Evolutionary conservation across 2,888 invertebrate species (phyloP).

Genomic region (Diplazon laetatorius): DNA sequence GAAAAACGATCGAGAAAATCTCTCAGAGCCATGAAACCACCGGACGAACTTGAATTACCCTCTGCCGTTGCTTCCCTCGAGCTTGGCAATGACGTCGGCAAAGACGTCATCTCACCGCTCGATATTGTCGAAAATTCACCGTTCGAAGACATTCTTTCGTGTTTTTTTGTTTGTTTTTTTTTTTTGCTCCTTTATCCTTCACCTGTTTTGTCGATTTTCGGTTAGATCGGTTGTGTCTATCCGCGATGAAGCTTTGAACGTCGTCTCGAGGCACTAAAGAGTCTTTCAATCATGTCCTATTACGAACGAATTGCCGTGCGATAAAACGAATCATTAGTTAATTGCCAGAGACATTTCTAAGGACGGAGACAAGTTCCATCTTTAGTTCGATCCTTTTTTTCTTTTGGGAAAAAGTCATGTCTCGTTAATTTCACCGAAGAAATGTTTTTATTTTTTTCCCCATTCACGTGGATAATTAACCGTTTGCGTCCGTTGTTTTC

Average conservation of each 20-base stretch:
- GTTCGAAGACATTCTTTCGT: slow-evolving; percentile 77
- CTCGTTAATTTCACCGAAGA: slow-evolving; percentile 26
- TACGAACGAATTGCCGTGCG: background rate
- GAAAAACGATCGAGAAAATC: slow-evolving; percentile 82
- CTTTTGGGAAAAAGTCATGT: background rate
- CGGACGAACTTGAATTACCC: slow-evolving; percentile 76
- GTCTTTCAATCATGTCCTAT: slow-evolving; percentile 55
- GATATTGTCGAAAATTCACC: slow-evolving; percentile 80
- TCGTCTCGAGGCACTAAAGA: slow-evolving; percentile 61
- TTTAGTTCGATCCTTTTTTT: slow-evolving; percentile 1
- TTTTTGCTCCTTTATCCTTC: background rate
- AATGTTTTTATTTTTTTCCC: slow-evolving; percentile 15
- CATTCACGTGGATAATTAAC: slow-evolving; percentile 1
- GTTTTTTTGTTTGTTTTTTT: slow-evolving; percentile 63
- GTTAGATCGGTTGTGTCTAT: background rate
- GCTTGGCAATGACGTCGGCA: slow-evolving; percentile 78
- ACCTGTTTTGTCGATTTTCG: background rate
- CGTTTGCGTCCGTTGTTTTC: background rate
- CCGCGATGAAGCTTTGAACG: slow-evolving; percentile 46
- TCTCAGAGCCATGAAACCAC: slow-evolving; percentile 78
- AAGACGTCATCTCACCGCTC: slow-evolving; percentile 78
- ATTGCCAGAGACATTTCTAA: too few relatives aligned
- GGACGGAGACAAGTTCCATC: background rate
- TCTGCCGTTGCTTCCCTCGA: slow-evolving; percentile 80
- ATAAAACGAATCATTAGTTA: background rate